phyloP scores from a whole-genome alignment of 2,113 vertebrate genomes.

The Hucho hucho region DNA sequence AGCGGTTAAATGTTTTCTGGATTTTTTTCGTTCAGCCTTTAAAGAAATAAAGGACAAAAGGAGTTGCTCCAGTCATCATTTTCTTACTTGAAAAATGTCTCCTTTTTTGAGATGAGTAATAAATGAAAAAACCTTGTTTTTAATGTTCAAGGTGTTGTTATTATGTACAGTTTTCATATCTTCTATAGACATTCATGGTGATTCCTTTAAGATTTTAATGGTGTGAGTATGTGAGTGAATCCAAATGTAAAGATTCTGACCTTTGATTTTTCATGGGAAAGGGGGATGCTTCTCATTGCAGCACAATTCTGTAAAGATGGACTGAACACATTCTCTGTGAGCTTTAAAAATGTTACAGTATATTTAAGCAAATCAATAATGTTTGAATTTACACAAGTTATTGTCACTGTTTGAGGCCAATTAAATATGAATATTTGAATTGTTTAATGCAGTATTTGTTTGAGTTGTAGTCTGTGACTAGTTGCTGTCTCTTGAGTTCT shows the following conservation, averaged over 20 bases:
- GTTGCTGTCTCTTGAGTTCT: conserved; percentile 65
- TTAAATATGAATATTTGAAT: conserved; percentile 67
- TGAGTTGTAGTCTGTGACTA: conserved; percentile 67
- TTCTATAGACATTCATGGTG: conserved; percentile 43
- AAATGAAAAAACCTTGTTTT: conserved; percentile 57
- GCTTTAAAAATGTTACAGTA: conserved; percentile 70
- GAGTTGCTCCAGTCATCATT: conserved; percentile 46
- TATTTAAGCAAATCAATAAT: conserved; percentile 72
- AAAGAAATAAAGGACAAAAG: conserved; percentile 51
- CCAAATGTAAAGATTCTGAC: conserved; percentile 15
- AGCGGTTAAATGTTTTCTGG: conserved; percentile 39
- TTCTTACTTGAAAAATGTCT: conserved; percentile 57
- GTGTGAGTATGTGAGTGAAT: conserved; percentile 22
- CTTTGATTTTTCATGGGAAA: neutral
- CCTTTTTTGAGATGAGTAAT: conserved; percentile 43
- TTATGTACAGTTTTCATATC: conserved; percentile 75
- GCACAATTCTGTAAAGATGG: conserved; percentile 40
- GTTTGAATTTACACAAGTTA: conserved; percentile 48
- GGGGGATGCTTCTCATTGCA: conserved; percentile 31
- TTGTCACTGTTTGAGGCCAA: conserved; percentile 70
- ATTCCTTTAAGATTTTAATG: conserved; percentile 21
- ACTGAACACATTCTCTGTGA: conserved; percentile 56
- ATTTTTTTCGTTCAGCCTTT: conserved; percentile 51
- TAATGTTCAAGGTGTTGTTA: conserved; percentile 63
- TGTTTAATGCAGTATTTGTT: conserved; percentile 67